Percentiles rank a stretch among this genome's conserved stretches.
Evolutionary conservation across 1,140 invertebrate genomes (phyloP).

Genomic region (Marisa cornuarietis): DNA sequence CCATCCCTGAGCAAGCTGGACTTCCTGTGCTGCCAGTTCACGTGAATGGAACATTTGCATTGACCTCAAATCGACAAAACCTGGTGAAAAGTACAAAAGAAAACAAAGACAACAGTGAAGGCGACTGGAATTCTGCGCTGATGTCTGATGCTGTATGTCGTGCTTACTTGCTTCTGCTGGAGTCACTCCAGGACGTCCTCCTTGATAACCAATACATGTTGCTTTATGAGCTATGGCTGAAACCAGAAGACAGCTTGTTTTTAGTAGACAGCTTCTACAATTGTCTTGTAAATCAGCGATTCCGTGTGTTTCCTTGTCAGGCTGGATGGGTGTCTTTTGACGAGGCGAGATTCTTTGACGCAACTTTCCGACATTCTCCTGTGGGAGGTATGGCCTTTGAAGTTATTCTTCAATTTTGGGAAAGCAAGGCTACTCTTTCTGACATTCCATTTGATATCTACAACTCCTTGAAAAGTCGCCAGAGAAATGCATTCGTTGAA

Average conservation of each 20-base stretch:
- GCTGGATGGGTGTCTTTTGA: conserved; percentile 3
- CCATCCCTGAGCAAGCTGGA: conserved; percentile 32
- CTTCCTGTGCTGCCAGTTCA: conserved; percentile 32
- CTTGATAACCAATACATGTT: background rate
- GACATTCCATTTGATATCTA: conserved; percentile 11
- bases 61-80: conserved; percentile 41
- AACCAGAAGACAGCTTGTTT: background rate
- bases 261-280: conserved; percentile 7
- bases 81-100: conserved; percentile 31
- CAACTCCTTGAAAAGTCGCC: background rate
- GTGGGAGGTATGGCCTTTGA: conserved; percentile 8
- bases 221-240: conserved; percentile 11
- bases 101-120: conserved; percentile 25
- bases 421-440: background rate
- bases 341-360: background rate
- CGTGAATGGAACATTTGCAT: conserved; percentile 48
- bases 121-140: conserved; percentile 46
- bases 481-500: background rate
- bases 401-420: conserved; percentile 15
- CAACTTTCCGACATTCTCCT: background rate
- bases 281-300: background rate
- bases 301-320: background rate
- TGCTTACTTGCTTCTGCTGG: conserved; percentile 14
- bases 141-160: conserved; percentile 21
- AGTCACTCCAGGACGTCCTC: background rate